A percentile compares a stretch with the other conserved stretches of the same genome.
These are phyloP conservation scores for Hymenochirus boettgeri DNA, from an alignment of 2,113 vertebrate genomes.

Conservation along the genomic window DNA sequence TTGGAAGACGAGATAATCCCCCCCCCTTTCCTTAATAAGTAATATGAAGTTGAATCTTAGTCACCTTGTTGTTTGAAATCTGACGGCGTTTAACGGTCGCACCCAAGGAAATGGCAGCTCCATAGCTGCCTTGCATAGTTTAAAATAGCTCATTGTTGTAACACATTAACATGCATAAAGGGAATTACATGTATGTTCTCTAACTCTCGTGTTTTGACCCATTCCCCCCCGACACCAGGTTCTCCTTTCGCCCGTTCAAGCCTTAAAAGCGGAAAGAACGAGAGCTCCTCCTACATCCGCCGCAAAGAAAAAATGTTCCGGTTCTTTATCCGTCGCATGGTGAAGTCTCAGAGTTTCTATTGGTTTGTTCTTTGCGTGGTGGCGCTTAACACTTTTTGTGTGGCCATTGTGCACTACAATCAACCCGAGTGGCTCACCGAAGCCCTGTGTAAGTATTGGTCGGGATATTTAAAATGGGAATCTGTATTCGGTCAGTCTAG, in stretches of 20 bases:
- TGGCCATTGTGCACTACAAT: constrained; percentile 93
- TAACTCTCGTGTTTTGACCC: background rate
- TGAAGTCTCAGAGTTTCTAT: constrained; percentile 95
- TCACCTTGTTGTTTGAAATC: too few relatives aligned
- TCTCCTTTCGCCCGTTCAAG: constrained; percentile 88
- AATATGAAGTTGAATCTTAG: too few relatives aligned
- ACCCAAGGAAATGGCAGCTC: too few relatives aligned
- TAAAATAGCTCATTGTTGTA: too few relatives aligned
- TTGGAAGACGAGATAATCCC: background rate
- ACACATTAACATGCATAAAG: too few relatives aligned
- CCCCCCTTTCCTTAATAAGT: too few relatives aligned
- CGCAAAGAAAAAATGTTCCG: constrained; percentile 93
- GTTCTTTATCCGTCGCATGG: constrained; percentile 91
- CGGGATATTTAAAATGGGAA: fast-evolving
- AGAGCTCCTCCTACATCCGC: constrained; percentile 84
- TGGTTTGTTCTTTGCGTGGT: constrained; percentile 91
- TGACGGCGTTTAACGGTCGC: too few relatives aligned
- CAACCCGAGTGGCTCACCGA: constrained; percentile 87
- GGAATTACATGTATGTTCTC: too few relatives aligned
- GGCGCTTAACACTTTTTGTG: constrained; percentile 88
- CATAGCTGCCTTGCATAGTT: too few relatives aligned
- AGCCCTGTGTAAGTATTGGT: constrained; percentile 76
- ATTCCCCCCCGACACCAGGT: constrained; percentile 56
- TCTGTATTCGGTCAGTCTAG: too few relatives aligned
- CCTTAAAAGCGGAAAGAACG: constrained; percentile 83